phyloP scores from a whole-genome alignment of 2,113 vertebrate species.

The Brachypodius melanocephalos region DNA sequence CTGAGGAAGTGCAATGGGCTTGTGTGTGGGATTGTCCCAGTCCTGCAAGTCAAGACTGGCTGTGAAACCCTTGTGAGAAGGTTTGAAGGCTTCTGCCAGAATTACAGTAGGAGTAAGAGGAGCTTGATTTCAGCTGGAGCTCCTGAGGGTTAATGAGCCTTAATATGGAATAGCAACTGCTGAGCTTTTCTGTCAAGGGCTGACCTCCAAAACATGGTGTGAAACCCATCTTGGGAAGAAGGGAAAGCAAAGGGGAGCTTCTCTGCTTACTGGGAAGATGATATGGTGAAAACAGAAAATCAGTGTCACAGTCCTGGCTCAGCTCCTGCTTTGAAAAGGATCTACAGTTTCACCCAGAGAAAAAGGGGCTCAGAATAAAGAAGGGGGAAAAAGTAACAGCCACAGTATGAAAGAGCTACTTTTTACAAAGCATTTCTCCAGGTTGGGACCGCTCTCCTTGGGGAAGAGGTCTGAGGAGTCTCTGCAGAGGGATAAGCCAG shows the following conservation, averaged over 20 bases:
- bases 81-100: background rate
- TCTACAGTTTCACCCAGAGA: background rate
- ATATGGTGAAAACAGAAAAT: background rate
- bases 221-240: background rate
- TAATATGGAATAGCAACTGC: background rate
- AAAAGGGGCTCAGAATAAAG: background rate
- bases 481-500: background rate
- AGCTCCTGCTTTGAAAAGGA: background rate
- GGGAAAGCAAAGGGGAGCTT: background rate
- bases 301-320: background rate
- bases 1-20: background rate
- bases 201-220: background rate
- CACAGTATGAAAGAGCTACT: background rate
- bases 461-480: background rate
- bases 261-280: background rate
- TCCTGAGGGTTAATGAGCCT: background rate
- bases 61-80: background rate
- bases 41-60: background rate
- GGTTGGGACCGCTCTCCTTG: background rate
- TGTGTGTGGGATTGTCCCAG: background rate
- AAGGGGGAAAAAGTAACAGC: fast-evolving
- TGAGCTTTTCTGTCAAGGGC: background rate
- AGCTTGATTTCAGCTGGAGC: background rate
- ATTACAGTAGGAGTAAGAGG: background rate
- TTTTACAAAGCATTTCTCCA: background rate